Evolutionary conservation across 2,797 vertebrate genomes (phyloP), one percentile per base, ranked within the genome.

Genomic region (Sciurus carolinensis): DNA sequence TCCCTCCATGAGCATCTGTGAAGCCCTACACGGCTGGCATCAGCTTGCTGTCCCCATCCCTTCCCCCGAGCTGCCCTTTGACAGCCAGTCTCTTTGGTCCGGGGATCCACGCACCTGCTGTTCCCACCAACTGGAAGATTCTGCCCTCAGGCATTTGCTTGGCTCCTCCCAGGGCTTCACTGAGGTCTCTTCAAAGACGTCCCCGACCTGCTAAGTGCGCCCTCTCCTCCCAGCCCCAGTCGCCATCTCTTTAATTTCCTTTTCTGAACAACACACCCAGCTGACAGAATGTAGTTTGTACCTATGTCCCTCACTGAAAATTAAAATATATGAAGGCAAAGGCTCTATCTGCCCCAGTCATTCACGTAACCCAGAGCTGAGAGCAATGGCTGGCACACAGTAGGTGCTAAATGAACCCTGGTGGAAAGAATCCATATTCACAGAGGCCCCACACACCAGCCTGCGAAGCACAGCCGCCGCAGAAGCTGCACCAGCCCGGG

Each of bases 31-130:
- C 26, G 22, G 42, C 2, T 5, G 39, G 28, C 54, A 14, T 20
- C 0, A 1, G 52, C 47, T 75, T 50, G 20, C 8, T 24, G 26
- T 30, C 67, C 64, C 6, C 20, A 0, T 10, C 1, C 42, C 12
- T 11, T 69, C 54, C 64, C 50, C 28, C 26, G 36, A 4, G 24
- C 26, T 20, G 13, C 15, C 30, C 15, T 50, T 26, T 14, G 7
- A 47, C 10, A 69, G 18, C 42, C n/a, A 12, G 39, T 36, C 36
- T 36, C 5, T 10, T 0, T 42, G 5, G 4, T 44, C 64, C 71
- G 7, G 5, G 54, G n/a, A 36, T 1, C 18, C 0, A 22, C 11
- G 22, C 13, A 36, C 0, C 3, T 8, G n/a, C 26, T 17, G 1
- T 22, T 81, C 28, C 47, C 5, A 42, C 33, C 33, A n/a, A 2